phyloP scores from a whole-genome alignment of 2,888 invertebrate genomes.

The Lepidonotus clava region DNA sequence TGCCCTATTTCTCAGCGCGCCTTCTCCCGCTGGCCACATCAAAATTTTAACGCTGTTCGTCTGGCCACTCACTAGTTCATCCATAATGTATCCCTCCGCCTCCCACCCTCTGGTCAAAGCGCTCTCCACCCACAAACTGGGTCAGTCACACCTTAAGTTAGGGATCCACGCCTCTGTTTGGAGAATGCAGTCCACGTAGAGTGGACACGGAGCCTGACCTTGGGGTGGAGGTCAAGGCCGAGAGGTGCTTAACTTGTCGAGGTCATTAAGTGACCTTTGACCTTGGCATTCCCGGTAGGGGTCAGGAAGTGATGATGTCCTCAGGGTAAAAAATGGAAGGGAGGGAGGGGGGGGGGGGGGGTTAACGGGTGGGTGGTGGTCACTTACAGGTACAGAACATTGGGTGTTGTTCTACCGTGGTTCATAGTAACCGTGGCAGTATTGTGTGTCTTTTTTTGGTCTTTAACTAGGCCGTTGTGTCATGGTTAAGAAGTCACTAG shows the following conservation, averaged over 20 bases:
- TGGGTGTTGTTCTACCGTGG: no score
- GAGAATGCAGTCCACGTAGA: background rate
- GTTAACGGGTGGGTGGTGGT: no score
- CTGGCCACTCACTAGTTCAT: constrained; percentile 32
- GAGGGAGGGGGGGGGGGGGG: background rate
- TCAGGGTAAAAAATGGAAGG: background rate
- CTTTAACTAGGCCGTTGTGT: no score
- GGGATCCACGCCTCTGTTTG: background rate
- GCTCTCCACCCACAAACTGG: background rate
- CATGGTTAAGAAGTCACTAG: no score
- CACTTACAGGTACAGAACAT: no score
- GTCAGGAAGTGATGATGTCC: background rate
- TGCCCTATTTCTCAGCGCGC: background rate
- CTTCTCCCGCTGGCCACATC: constrained; percentile 12
- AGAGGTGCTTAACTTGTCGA: background rate
- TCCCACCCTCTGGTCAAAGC: background rate
- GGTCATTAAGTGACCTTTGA: no score
- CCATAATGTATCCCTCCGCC: background rate
- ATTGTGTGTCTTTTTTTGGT: no score
- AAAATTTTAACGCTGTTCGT: constrained; percentile 3
- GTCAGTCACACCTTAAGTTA: background rate
- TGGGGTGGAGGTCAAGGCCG: background rate
- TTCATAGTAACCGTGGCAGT: no score
- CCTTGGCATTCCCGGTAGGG: no score
- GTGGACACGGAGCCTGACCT: background rate